phyloP scores from a whole-genome alignment of 2,113 vertebrate species.

The Micronycteris hirsuta region DNA sequence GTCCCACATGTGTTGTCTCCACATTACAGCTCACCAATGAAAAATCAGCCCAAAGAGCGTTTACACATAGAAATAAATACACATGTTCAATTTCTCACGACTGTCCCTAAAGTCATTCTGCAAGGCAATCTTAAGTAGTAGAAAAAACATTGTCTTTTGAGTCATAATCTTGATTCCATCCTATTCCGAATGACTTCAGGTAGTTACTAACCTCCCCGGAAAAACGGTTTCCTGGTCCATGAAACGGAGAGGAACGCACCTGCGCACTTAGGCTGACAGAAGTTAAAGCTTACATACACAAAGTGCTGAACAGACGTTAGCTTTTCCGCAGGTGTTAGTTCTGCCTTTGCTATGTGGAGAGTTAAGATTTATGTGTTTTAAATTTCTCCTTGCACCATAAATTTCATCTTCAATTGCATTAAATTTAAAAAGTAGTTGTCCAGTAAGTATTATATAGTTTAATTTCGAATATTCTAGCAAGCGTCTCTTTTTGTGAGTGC shows the following conservation, averaged over 20 bases:
- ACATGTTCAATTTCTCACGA: background rate
- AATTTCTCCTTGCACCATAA: background rate
- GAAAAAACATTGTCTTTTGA: background rate
- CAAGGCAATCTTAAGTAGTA: background rate
- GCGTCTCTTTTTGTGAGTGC: background rate
- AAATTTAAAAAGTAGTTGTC: background rate
- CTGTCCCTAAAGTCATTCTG: background rate
- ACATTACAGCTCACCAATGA: background rate
- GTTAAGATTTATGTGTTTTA: background rate
- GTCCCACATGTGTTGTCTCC: background rate
- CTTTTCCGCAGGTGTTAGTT: background rate
- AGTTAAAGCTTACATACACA: background rate
- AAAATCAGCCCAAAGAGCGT: background rate
- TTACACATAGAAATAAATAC: background rate
- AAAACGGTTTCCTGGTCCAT: background rate
- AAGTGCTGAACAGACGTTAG: background rate
- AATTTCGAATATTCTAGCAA: background rate
- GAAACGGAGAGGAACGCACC: background rate
- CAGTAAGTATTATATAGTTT: background rate
- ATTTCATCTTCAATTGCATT: background rate
- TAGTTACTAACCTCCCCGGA: background rate
- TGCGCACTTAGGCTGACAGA: background rate
- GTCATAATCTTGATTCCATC: background rate
- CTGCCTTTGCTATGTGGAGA: background rate
- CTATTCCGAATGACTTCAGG: background rate